Evolutionary conservation across 2,888 invertebrate genomes (phyloP).

Genomic region (Leucophenga montana): DNA sequence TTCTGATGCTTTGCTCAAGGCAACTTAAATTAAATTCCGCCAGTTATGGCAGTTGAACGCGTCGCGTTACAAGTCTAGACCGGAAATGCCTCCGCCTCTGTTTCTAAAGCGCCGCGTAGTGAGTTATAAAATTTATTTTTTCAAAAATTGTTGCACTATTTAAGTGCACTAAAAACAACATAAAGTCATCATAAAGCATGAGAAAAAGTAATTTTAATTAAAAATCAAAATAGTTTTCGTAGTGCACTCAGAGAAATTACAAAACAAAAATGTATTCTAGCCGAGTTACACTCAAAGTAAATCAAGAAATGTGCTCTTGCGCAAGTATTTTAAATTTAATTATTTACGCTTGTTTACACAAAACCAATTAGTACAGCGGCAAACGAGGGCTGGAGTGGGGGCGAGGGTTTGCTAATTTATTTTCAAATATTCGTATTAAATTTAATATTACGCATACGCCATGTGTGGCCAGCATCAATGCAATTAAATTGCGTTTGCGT

Average conservation of each 20-base stretch:
- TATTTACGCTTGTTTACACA: conserved; percentile 25
- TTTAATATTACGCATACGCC: conserved; percentile 24
- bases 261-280: no score
- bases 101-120: no score
- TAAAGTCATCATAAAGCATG: background rate
- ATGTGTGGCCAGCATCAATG: conserved; percentile 1
- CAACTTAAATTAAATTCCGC: no score
- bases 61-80: no score
- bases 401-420: background rate
- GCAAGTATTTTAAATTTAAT: background rate
- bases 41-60: no score
- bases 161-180: background rate
- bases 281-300: background rate
- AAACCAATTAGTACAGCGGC: conserved; percentile 16
- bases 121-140: no score
- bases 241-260: background rate
- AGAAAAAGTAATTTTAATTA: conserved; percentile 9
- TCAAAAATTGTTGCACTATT: no score
- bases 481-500: background rate
- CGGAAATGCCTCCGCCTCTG: no score
- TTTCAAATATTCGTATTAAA: conserved; percentile 9
- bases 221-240: conserved; percentile 12
- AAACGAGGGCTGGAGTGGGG: background rate
- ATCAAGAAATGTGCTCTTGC: background rate
- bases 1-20: no score